Evolutionary conservation across 2,888 invertebrate genomes (phyloP).

Genomic region (Cancer borealis): DNA sequence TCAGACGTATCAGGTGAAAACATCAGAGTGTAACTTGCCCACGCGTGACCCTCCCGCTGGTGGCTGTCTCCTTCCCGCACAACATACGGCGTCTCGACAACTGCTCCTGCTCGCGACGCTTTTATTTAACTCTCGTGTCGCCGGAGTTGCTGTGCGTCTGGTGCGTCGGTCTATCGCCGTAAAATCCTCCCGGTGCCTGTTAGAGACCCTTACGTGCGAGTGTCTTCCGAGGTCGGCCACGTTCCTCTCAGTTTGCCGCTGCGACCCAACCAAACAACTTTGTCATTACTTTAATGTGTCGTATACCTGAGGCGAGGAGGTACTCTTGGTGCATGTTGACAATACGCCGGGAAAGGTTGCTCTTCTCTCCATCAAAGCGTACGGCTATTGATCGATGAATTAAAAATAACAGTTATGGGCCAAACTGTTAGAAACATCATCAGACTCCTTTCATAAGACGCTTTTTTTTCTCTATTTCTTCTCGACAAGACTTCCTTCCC

Average conservation of each 20-base stretch:
- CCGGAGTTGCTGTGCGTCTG: conserved; percentile 33
- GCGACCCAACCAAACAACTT: conserved; percentile 28
- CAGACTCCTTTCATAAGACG: conserved; percentile 31
- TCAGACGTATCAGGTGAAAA: conserved; percentile 41
- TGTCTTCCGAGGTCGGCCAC: not conserved
- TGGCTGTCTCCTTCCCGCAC: conserved; percentile 38
- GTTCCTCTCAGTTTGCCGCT: conserved; percentile 16
- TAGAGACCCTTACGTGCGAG: conserved; percentile 7
- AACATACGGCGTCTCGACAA: conserved; percentile 35
- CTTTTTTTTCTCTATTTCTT: not conserved
- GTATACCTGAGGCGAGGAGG: not conserved
- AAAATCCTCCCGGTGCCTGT: conserved; percentile 35
- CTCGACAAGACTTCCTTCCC: conserved; percentile 28
- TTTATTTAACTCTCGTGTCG: conserved; percentile 38
- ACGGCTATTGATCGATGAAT: conserved; percentile 25
- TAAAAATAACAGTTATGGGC: conserved; percentile 25
- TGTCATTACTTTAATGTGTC: conserved; percentile 18
- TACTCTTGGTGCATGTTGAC: not conserved
- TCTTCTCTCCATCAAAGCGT: conserved; percentile 23
- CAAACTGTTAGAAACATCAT: conserved; percentile 41
- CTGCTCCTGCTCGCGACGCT: conserved; percentile 33
- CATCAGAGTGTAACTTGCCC: conserved; percentile 38
- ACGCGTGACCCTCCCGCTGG: conserved; percentile 43
- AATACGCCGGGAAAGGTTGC: not conserved
- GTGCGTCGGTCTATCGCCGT: conserved; percentile 31